phyloP scores from a whole-genome alignment of 2,888 invertebrate genomes.

The Polyploca ridens region DNA sequence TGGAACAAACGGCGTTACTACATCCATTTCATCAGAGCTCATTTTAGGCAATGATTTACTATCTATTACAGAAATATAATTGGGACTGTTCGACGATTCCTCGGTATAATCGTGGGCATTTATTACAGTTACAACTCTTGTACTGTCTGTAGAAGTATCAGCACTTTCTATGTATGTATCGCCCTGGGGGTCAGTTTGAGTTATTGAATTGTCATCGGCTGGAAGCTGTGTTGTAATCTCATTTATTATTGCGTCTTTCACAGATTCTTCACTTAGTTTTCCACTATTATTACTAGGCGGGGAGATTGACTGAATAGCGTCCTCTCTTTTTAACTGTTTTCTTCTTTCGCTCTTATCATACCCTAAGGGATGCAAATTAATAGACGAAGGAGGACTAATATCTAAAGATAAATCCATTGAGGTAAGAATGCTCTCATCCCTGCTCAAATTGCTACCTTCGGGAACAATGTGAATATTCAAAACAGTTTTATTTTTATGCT shows the following conservation, averaged over 20 bases:
- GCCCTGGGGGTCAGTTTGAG: conserved; percentile 22
- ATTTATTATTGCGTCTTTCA: conserved; percentile 54
- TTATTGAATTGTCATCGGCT: conserved; percentile 25
- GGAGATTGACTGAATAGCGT: conserved; percentile 79
- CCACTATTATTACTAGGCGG: conserved; percentile 78
- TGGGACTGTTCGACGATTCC: conserved; percentile 33
- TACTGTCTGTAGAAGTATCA: conserved; percentile 43
- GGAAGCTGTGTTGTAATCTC: conserved; percentile 31
- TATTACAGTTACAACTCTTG: conserved; percentile 43
- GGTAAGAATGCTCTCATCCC: conserved; percentile 74
- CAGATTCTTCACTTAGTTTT: conserved; percentile 76
- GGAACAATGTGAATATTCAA: conserved; percentile 79
- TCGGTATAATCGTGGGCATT: conserved; percentile 33
- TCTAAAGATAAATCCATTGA: conserved; percentile 76
- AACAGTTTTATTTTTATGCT: conserved; percentile 67
- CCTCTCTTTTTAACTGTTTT: conserved; percentile 78
- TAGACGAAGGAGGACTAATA: conserved; percentile 69
- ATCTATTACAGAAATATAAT: conserved; percentile 27
- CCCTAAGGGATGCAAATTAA: conserved; percentile 73
- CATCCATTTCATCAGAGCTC: conserved; percentile 72
- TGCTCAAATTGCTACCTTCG: conserved; percentile 67
- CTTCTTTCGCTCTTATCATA: conserved; percentile 73
- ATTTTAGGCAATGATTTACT: conserved; percentile 40
- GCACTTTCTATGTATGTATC: conserved; percentile 34
- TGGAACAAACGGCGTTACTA: conserved; percentile 61